Conservation (phyloP, 2,113 vertebrate genomes). For the Pipra filicauda region DNA sequence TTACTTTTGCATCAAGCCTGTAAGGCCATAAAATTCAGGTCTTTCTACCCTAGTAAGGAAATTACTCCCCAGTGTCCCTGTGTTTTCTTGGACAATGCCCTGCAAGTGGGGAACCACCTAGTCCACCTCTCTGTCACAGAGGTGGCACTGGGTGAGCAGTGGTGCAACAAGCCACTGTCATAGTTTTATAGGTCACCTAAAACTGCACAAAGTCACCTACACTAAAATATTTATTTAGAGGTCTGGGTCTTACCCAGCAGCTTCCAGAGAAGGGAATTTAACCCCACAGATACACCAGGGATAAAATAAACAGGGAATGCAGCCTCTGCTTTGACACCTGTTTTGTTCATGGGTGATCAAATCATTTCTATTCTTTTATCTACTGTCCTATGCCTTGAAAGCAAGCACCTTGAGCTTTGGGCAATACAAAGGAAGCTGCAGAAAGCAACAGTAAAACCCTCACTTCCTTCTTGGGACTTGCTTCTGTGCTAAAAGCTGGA, state of each 20-base stretch:
- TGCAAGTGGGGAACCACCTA: background rate
- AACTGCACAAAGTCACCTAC: background rate
- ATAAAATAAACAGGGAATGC: background rate
- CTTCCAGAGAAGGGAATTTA: background rate
- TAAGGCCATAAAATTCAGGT: background rate
- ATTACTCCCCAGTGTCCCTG: accelerated
- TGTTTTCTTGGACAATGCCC: background rate
- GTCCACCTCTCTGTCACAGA: background rate
- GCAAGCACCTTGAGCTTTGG: background rate
- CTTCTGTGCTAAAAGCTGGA: background rate
- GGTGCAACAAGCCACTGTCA: background rate
- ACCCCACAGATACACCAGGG: background rate
- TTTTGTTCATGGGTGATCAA: background rate
- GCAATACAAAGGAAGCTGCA: background rate
- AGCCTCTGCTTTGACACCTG: background rate
- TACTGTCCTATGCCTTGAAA: background rate
- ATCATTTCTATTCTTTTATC: background rate
- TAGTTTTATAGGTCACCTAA: background rate
- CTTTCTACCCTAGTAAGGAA: background rate
- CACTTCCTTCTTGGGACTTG: background rate
- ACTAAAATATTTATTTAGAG: background rate
- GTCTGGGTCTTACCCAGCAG: background rate
- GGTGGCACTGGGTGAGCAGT: accelerated
- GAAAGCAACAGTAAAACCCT: background rate
- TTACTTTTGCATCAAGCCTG: background rate